Evolutionary conservation across 2,797 vertebrate genomes (phyloP), one percentile per base, ranked within the genome.

Genomic region (Molossus molossus): DNA sequence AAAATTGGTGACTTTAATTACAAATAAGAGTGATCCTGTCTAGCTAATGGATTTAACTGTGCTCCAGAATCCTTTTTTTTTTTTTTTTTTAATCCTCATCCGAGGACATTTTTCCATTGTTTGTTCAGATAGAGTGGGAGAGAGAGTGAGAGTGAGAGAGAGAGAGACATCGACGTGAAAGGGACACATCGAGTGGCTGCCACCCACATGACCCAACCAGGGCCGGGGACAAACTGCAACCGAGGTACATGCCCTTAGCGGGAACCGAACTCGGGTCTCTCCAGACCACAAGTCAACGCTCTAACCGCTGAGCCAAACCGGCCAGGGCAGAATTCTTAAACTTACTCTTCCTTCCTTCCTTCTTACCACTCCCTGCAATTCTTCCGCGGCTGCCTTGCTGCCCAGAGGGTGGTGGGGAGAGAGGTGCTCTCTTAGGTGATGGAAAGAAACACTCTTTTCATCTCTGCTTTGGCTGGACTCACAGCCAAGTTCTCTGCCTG

Each of bases 11-110:
- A 70, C 76, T 91, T 86, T 50, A 84, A 77, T 65, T 81, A 29
- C 57, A 90, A 45, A 65, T 65, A 55, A 81, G 25, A 53, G 73
- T 27, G 76, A 55, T 50, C 57, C 40, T 82, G 48, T n/a, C 89
- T 70, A 85, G 87, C 27, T 87, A 87, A 76, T 79, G n/a, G 37
- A 72, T 57, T 82, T 83, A 70, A 86, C n/a, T 67, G n/a, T 55
- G 60, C 29, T 86, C 53, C 8, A 17, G 10, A 87, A 77, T 67
- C 72, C n/a, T 62, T 79, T 33, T 33, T 33, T 33, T 33, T 33
- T 62, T 79, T 33, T 33, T 33, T 33, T 33, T 33, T 33, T 2
- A 33, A 33, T 33, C 33, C 33, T 33, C 33, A 33, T 33, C 3
- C 33, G 33, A 33, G 33, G 33, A 33, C 33, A 33, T 33, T 33